Evolutionary conservation across 1,140 invertebrate species (phyloP), one percentile per base, ranked within the genome.

Genomic region (Ceratosolen fusciceps): DNA sequence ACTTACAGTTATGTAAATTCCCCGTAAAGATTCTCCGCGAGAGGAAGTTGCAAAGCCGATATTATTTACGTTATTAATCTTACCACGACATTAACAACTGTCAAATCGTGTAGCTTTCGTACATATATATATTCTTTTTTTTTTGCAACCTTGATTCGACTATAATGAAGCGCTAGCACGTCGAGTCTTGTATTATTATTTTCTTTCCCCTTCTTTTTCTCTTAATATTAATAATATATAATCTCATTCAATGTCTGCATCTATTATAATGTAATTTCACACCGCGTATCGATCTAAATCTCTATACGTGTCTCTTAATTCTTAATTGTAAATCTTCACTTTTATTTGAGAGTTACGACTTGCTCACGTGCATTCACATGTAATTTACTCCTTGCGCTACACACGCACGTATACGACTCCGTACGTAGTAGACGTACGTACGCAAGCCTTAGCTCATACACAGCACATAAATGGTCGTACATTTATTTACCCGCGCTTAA

Each of bases 331-430:
- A 75, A 21, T 65, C 19, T 26, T 65, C 29, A 16, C 29, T 74
- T 31, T 49, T 67, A n/a, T n/a, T n/a, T 80, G 21, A 60, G 75
- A 62, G 49, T 80, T 76, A 62, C 79, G 84, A 82, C 79, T 58
- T 71, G 16, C 67, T 58, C 72, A 79, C 8, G 26, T 76, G 54
- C 74, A 74, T 80, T n/a, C n/a, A n/a, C n/a, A 62, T 82, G 82
- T 79, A 77, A 29, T 80, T 37, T 37, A 34, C 47, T 21, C 78
- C 37, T 83, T 68, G 82, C 52, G 83, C 81, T 81, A 73, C 83
- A 82, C 84, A 85, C 81, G 43, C 81, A 73, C 81, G 34, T 84
- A 81, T 81, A 74, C 83, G 81, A 83, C 80, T 84, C 85, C 85
- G 54, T 82, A 73, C 82, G 39, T 84, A 82, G 12, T 81, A 73